Evolutionary conservation across 2,888 invertebrate genomes (phyloP), one percentile per base, ranked within the genome.

Genomic region (Pristionchus exspectatus): DNA sequence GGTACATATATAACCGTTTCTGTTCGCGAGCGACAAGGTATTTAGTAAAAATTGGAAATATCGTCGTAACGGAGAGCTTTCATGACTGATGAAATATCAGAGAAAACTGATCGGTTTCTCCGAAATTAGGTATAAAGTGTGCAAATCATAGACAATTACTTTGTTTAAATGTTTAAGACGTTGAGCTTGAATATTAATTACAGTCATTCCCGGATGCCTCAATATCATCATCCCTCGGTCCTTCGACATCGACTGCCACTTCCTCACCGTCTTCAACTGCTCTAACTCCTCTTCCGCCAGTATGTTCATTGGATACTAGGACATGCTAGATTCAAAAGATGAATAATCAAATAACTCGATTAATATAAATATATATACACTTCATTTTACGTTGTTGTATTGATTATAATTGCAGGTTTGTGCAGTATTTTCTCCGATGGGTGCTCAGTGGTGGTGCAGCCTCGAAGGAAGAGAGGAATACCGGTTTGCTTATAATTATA

Each of bases 361-460:
- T 33, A 14, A 18, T 33, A 33, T 33, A 33, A 33, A 33, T 74
- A 2, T 38, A 66, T 30, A 0, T 16, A 18, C 9, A 12, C 18
- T 21, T 27, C 14, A 69, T 69, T 69, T n/a, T 7, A 69, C 10
- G 5, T 38, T 38, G 38, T 38, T 38, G 38, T 5, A 44, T 77
- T 21, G 24, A 9, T 30, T 77, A 44, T 77, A 10, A 72, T 30
- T 77, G 5, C 96, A 90, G 98, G 98, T 0, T 96, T 50, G 98
- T 90, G 98, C 98, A 0, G 96, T 98, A 91, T 99, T 99, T 98
- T 98, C 98, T 95, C 98, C 98, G 7, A 99, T 99, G 96, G 99
- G 99, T 5, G 97, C 98, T 27, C 96, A 99, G 90, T 96, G 99
- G 56, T 97, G 98, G 91, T 96, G 96, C 93, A 96, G 96, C 24